phyloP scores from a whole-genome alignment of 2,113 vertebrate genomes.

The Passer montanus region DNA sequence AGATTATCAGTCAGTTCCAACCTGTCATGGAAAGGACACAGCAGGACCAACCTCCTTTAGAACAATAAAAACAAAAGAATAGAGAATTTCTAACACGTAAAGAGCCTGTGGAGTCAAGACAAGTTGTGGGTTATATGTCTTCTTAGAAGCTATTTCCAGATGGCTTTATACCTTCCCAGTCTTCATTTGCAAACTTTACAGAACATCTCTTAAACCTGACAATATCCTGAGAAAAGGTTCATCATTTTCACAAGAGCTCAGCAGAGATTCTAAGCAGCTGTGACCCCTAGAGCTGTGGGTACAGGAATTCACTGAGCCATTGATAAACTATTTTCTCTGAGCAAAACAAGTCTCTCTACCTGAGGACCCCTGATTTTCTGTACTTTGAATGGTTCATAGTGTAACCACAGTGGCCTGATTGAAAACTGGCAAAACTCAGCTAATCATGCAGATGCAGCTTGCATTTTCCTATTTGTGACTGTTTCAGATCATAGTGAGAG shows the following conservation, averaged over 20 bases:
- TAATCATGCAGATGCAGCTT: not conserved
- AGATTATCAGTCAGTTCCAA: not conserved
- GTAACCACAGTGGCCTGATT: not conserved
- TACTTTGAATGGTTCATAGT: not conserved
- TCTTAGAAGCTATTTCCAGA: not conserved
- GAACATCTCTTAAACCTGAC: not conserved
- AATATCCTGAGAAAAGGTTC: not conserved
- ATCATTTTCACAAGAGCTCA: not conserved
- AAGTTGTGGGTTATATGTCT: not conserved
- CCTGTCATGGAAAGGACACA: not conserved
- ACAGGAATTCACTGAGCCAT: not conserved
- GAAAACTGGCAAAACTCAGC: not conserved
- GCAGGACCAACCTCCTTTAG: not conserved
- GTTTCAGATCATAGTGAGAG: not conserved
- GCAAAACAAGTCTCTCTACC: not conserved
- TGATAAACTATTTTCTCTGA: not conserved
- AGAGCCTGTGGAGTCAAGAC: not conserved
- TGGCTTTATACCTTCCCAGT: not conserved
- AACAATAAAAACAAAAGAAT: not conserved
- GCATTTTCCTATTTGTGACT: not conserved
- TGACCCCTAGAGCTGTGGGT: not conserved
- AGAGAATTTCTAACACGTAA: not conserved
- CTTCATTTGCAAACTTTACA: not conserved
- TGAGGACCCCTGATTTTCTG: not conserved
- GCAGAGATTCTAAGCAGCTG: not conserved